Conservation (phyloP, 2,113 vertebrate genomes). For the Carassius gibelio region DNA sequence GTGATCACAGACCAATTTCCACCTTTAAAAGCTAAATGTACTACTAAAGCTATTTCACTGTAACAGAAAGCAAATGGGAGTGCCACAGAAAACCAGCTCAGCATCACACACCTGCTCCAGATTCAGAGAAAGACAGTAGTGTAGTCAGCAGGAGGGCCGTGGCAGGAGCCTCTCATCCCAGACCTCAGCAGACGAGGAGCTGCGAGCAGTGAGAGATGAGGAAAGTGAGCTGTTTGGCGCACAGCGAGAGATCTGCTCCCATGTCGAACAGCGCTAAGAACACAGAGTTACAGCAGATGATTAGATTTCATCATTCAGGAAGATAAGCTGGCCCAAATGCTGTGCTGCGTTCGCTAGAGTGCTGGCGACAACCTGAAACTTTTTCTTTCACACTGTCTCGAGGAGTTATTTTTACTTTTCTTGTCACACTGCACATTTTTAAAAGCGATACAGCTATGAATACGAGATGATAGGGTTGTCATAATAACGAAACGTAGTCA, state of each 20-base stretch:
- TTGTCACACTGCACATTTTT: neutral
- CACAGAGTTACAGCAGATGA: constrained; percentile 30
- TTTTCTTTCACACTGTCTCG: neutral
- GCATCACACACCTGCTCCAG: neutral
- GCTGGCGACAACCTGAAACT: neutral
- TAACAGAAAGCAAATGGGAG: neutral
- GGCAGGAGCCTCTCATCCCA: constrained; percentile 14
- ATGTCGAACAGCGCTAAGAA: neutral
- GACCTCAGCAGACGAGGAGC: constrained; percentile 22
- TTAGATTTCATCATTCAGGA: constrained; percentile 29
- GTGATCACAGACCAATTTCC: neutral
- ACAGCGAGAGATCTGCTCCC: constrained; percentile 21
- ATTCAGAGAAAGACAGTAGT: constrained; percentile 2
- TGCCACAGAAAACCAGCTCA: neutral
- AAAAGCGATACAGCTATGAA: neutral
- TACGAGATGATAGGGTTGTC: neutral
- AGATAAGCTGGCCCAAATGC: constrained; percentile 1
- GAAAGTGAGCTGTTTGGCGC: constrained; percentile 20
- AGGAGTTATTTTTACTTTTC: neutral
- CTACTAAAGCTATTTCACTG: neutral
- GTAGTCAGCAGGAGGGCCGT: neutral
- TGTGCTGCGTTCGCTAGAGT: neutral
- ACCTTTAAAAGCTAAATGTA: neutral
- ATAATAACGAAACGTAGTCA: neutral
- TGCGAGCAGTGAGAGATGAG: constrained; percentile 19